Evolutionary conservation across 1,140 invertebrate species (phyloP), one percentile per base, ranked within the genome.

Genomic region (Cydia amplana): DNA sequence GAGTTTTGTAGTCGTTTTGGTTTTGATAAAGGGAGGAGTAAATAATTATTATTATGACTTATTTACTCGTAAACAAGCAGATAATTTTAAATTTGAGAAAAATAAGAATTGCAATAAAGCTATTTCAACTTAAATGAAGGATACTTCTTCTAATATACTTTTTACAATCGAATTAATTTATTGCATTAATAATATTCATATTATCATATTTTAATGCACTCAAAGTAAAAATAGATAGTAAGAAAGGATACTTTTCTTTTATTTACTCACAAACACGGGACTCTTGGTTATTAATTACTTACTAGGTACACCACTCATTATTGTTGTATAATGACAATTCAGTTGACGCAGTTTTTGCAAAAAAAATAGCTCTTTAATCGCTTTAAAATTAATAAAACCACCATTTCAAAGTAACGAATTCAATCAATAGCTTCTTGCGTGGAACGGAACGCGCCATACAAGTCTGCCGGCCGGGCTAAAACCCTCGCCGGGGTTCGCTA

Each of bases 401-500:
- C 9, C 7, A 3, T 60, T 60, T 23, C 16, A 60, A 60, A 18
- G 7, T 60, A 60, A 60, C 55, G 55, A 23, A 60, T 60, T 60
- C 55, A 84, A 87, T 85, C 80, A 80, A 83, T 85, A 85, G 10
- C 74, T 49, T 28, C 10, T 74, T 70, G 49, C 77, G 79, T 88
- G 73, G 75, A 91, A 90, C 78, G 90, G 85, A 91, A 88, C 90
- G 90, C 63, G 73, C 67, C 67, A 75, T 72, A 51, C 49, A 43
- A 67, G 40, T 84, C 83, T 84, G 82, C 85, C 85, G 85, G 85
- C 89, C 85, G 87, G 89, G 85, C 80, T 76, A 75, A 84, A 82
- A 81, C 81, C 83, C 83, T 89, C 81, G 85, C 83, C 87, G 81
- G 87, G 88, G 83, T 83, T 80, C 76, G 79, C 83, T 81, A 88